These are phyloP conservation scores for Rhinichthys osculus DNA, from an alignment of 2,797 vertebrate species.

Conservation along the genomic window DNA sequence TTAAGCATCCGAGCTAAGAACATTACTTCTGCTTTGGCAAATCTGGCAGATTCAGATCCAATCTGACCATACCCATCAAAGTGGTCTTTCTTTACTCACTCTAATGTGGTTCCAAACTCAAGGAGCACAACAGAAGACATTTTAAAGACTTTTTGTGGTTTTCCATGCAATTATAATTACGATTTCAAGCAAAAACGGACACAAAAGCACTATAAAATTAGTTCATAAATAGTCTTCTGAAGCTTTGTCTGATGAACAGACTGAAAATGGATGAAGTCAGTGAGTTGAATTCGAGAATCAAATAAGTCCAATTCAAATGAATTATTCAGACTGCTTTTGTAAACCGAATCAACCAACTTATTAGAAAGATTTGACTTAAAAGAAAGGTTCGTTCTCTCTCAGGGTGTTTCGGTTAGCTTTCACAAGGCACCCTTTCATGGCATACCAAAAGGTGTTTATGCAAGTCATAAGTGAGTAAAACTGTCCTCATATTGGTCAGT, in stretches of 20 bases:
- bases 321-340: neutral
- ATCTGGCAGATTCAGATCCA: slow-evolving; percentile 9
- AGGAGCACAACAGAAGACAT: neutral
- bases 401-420: neutral
- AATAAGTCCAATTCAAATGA: neutral
- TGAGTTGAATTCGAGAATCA: too few relatives aligned
- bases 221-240: neutral
- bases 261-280: neutral
- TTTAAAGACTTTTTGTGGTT: neutral
- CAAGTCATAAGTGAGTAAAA: neutral
- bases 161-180: neutral
- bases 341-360: neutral
- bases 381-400: neutral
- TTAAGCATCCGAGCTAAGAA: neutral
- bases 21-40: slow-evolving; percentile 16
- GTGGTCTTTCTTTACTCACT: neutral
- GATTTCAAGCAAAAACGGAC: neutral
- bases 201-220: neutral
- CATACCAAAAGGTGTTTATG: neutral
- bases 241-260: neutral
- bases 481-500: neutral
- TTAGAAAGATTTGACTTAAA: neutral
- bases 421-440: neutral
- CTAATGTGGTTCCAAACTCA: neutral
- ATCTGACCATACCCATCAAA: neutral